These are phyloP conservation scores for Cydia fagiglandana DNA, from an alignment of 1,140 invertebrate genomes.

Conservation along the genomic window DNA sequence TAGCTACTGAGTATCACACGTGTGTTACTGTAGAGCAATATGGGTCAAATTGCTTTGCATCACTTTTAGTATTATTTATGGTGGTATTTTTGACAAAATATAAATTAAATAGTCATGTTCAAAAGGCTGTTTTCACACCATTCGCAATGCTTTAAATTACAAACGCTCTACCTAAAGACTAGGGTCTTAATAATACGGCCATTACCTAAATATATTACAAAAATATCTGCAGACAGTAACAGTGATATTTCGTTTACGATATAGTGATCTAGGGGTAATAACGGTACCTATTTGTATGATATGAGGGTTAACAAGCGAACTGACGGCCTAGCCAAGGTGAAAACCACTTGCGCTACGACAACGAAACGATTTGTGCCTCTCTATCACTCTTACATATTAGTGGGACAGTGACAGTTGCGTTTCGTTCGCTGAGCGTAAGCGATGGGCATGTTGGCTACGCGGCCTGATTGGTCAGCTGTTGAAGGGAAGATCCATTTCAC, in stretches of 20 bases:
- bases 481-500: too few species aligned
- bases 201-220: conserved; percentile 48
- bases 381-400: too few species aligned
- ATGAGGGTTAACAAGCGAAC: conserved; percentile 25
- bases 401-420: too few species aligned
- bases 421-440: too few species aligned
- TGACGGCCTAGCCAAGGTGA: not conserved
- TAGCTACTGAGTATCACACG: too few species aligned
- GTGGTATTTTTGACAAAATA: too few species aligned
- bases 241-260: conserved; percentile 35
- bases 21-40: too few species aligned
- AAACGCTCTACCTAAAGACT: conserved; percentile 67
- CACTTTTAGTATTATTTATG: too few species aligned
- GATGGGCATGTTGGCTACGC: too few species aligned
- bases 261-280: conserved; percentile 42
- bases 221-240: conserved; percentile 47
- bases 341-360: too few species aligned
- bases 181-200: conserved; percentile 62
- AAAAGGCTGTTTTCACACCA: not conserved
- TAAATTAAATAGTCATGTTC: not conserved
- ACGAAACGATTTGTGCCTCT: too few species aligned
- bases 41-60: too few species aligned
- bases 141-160: conserved; percentile 28
- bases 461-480: not conserved
- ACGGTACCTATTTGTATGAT: conserved; percentile 29